Percentiles rank a stretch among this genome's conserved stretches.
Conservation (phyloP, 2,797 vertebrate species). For the Brotogeris chrysoptera region DNA sequence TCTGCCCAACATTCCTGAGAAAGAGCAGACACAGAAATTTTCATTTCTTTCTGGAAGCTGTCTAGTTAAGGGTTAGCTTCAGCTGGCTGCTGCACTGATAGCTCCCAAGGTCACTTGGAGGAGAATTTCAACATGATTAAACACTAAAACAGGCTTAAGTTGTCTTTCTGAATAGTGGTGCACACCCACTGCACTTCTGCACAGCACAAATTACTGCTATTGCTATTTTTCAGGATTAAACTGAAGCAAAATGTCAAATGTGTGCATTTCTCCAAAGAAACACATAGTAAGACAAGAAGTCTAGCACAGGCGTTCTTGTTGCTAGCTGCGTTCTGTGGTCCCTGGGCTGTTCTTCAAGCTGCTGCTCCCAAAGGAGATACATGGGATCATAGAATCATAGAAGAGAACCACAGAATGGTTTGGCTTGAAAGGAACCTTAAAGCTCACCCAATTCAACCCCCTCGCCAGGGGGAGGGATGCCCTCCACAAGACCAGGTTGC, state of each 20-base stretch:
- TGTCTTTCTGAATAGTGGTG: neutral
- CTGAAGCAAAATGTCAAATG: neutral
- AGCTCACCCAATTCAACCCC: neutral
- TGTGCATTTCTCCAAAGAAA: neutral
- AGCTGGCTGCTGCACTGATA: neutral
- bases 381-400: neutral
- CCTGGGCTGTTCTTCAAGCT: rapidly evolving
- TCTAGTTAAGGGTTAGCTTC: neutral
- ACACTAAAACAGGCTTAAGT: neutral
- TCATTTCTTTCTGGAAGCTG: conserved; percentile 34
- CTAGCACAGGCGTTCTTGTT: neutral
- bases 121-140: conserved; percentile 4
- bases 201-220: neutral
- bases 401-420: neutral
- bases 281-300: neutral
- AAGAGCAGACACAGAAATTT: conserved; percentile 23
- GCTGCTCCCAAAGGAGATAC: rapidly evolving
- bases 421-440: neutral
- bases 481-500: neutral
- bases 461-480: neutral
- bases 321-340: neutral
- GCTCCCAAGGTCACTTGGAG: neutral
- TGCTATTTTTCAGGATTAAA: neutral
- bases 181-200: neutral
- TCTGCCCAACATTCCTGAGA: conserved; percentile 14